These are phyloP conservation scores for Zele albiditarsus DNA, from an alignment of 2,888 invertebrate species.

Conservation along the genomic window DNA sequence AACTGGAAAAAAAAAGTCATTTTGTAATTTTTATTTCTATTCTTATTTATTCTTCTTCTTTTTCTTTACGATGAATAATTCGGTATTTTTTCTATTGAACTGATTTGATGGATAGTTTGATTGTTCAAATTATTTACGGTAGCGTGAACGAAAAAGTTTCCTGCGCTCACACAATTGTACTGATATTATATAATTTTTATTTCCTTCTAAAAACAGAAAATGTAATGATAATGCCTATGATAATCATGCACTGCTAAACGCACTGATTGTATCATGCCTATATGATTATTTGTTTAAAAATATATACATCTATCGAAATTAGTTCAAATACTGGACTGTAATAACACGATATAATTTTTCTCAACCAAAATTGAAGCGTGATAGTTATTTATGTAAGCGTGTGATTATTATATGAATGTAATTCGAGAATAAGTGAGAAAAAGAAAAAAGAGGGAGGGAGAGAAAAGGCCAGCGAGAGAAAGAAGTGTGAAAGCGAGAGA, in stretches of 20 bases:
- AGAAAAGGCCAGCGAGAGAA: background rate
- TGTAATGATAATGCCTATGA: background rate
- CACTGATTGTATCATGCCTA: slow-evolving; percentile 7
- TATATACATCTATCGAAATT: background rate
- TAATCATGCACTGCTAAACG: slow-evolving; percentile 16
- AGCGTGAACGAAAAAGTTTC: background rate
- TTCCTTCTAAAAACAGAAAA: background rate
- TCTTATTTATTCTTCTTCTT: too few species aligned
- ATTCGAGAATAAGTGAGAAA: background rate
- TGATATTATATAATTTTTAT: slow-evolving; percentile 9
- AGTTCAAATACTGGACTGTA: background rate
- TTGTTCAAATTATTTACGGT: background rate
- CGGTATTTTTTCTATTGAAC: background rate
- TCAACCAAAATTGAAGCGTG: background rate
- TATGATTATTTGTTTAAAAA: background rate
- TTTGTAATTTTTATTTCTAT: background rate
- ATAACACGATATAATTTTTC: background rate
- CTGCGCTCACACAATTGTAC: background rate
- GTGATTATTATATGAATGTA: background rate
- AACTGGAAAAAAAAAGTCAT: background rate
- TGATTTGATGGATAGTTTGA: background rate
- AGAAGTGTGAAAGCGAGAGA: background rate
- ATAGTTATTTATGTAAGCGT: background rate
- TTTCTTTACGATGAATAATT: too few species aligned
- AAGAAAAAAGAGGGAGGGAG: background rate